Percentiles rank a stretch among this genome's conserved stretches.
phyloP scores from a whole-genome alignment of 2,113 vertebrate species.

The Alosa alosa region DNA sequence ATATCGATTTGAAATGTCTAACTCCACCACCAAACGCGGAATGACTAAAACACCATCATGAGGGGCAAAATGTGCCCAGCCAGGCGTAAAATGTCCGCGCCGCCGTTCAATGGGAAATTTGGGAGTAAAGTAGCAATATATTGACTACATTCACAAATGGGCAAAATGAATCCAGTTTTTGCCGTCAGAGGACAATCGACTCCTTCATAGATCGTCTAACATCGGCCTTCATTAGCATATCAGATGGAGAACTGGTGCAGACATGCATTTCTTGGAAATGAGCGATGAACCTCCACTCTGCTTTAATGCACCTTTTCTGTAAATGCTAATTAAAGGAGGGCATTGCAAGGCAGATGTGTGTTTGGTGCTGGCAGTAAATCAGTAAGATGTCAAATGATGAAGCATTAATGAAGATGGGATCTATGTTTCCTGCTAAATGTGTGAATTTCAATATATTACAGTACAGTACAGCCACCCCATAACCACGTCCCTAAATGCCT shows the following conservation, averaged over 20 bases:
- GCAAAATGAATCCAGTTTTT: constrained; percentile 16
- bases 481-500: background rate
- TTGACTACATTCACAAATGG: constrained; percentile 30
- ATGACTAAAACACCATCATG: constrained; percentile 31
- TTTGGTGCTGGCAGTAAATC: constrained; percentile 34
- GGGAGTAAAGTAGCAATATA: constrained; percentile 21
- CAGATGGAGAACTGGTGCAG: background rate
- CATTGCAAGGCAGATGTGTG: constrained; percentile 20
- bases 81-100: constrained; percentile 26
- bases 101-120: constrained; percentile 15
- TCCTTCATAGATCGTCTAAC: constrained; percentile 5
- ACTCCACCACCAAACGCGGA: constrained; percentile 3
- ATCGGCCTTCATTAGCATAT: constrained; percentile 27
- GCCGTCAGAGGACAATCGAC: constrained; percentile 27
- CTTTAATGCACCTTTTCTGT: constrained; percentile 35
- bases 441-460: background rate
- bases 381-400: constrained; percentile 36
- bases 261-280: constrained; percentile 37
- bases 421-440: background rate
- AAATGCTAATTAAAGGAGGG: constrained; percentile 27
- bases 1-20: constrained; percentile 44
- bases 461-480: background rate
- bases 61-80: constrained; percentile 8
- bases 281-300: constrained; percentile 33
- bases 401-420: constrained; percentile 5